Evolutionary conservation across 1,140 invertebrate genomes (phyloP).

Genomic region (Eriocheir sinensis): DNA sequence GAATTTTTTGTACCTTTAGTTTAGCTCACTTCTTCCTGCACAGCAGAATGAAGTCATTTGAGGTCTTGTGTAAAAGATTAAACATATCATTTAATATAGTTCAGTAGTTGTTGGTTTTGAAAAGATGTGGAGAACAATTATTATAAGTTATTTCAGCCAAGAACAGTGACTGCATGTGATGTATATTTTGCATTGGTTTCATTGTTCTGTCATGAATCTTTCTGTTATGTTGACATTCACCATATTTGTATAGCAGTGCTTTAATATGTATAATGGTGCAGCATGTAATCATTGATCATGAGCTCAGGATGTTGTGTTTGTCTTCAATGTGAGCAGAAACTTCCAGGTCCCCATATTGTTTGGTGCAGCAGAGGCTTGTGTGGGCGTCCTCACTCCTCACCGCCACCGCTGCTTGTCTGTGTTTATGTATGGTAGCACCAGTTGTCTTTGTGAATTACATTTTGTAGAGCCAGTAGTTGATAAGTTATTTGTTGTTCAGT

Average conservation of each 20-base stretch:
- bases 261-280: background rate
- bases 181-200: conserved; percentile 1
- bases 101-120: background rate
- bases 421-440: background rate
- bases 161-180: background rate
- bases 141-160: background rate
- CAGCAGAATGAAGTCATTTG: background rate
- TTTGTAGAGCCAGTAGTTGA: background rate
- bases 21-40: background rate
- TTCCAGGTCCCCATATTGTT: background rate
- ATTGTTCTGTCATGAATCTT: background rate
- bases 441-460: background rate
- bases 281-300: background rate
- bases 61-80: background rate
- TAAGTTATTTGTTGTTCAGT: background rate
- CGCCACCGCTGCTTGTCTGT: background rate
- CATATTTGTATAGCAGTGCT: background rate
- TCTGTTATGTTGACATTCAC: no score
- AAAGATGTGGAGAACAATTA: background rate
- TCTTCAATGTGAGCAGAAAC: background rate
- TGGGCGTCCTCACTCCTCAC: background rate
- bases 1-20: background rate
- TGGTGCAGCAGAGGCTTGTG: background rate
- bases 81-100: conserved; percentile 6
- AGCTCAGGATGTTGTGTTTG: conserved; percentile 19